Percentiles rank a stretch among this genome's conserved stretches.
These are phyloP conservation scores for Chaetura pelagica DNA, from an alignment of 2,113 vertebrate species.

Conservation along the genomic window DNA sequence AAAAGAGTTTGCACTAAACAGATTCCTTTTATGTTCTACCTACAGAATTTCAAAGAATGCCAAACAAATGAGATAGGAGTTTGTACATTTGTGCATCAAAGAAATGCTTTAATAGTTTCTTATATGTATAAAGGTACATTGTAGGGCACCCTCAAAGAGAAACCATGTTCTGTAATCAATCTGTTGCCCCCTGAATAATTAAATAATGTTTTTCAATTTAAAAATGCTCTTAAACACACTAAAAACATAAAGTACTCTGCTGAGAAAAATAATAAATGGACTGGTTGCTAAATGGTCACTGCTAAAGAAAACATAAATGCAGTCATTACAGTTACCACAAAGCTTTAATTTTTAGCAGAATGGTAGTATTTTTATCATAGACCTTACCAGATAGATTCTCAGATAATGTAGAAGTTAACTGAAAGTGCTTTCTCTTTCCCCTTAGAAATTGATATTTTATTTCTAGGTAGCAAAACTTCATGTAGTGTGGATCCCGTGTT, in stretches of 20 bases:
- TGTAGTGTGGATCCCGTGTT: not conserved
- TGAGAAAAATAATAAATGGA: not conserved
- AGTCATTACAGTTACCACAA: not conserved
- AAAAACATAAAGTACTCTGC: not conserved
- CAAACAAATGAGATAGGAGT: slow-evolving; percentile 42
- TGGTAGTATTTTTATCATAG: not conserved
- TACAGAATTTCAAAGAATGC: slow-evolving; percentile 56
- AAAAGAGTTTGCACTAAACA: slow-evolving; percentile 31
- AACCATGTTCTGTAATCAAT: slow-evolving; percentile 4
- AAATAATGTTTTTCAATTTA: slow-evolving; percentile 39
- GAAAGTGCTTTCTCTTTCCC: not conserved
- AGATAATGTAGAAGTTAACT: not conserved
- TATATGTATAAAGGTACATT: slow-evolving; percentile 20
- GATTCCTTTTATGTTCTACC: slow-evolving; percentile 49
- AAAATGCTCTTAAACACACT: not conserved
- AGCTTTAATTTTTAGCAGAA: not conserved
- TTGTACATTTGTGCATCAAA: slow-evolving; percentile 53
- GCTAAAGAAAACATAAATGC: not conserved
- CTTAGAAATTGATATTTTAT: not conserved
- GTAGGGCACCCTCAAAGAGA: slow-evolving; percentile 37
- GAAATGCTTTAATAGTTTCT: slow-evolving; percentile 33
- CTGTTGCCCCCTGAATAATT: slow-evolving; percentile 41
- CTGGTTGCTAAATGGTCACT: slow-evolving; percentile 14
- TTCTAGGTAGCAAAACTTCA: not conserved
- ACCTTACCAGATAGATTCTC: not conserved